Conservation (phyloP, 1,140 invertebrate species). For the Drosophila mojavensis region DNA sequence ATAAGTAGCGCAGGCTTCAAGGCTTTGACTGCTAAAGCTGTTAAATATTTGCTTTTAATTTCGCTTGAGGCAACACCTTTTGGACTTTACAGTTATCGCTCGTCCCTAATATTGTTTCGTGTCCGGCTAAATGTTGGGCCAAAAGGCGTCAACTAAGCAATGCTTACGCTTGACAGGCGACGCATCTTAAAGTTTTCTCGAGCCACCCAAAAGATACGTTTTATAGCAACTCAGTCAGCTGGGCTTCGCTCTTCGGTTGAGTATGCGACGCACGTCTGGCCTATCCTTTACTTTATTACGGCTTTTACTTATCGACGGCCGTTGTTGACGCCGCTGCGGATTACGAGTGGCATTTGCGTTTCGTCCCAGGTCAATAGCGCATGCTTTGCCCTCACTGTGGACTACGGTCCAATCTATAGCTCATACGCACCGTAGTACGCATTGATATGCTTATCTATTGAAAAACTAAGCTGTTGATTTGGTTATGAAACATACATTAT, state of each 20-base stretch:
- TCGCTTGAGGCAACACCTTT: slow-evolving; percentile 20
- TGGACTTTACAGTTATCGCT: slow-evolving; percentile 2
- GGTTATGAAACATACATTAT: background rate
- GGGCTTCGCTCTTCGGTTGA: slow-evolving; percentile 30
- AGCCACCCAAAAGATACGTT: background rate
- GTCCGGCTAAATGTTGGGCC: background rate
- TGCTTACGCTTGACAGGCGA: background rate
- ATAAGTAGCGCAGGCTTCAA: slow-evolving; percentile 8
- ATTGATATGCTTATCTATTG: background rate
- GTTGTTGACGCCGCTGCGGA: slow-evolving; percentile 22
- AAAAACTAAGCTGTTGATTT: background rate
- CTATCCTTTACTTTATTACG: slow-evolving; percentile 46
- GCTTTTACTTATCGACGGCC: slow-evolving; percentile 17
- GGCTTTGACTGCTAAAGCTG: slow-evolving; percentile 12
- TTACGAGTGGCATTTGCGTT: slow-evolving; percentile 58
- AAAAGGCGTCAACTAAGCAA: slow-evolving; percentile 3
- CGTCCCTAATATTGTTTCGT: slow-evolving; percentile 10
- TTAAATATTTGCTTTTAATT: slow-evolving; percentile 52
- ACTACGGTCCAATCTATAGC: background rate
- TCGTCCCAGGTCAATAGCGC: slow-evolving; percentile 21
- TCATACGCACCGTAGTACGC: slow-evolving; percentile 18
- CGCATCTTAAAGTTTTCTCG: background rate
- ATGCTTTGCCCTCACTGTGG: too few species aligned
- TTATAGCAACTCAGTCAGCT: background rate
- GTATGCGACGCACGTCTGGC: slow-evolving; percentile 56